Percentiles rank a stretch among this genome's conserved stretches.
Conservation (phyloP, 2,113 vertebrate species). For the Genyomyrus donnyi region DNA sequence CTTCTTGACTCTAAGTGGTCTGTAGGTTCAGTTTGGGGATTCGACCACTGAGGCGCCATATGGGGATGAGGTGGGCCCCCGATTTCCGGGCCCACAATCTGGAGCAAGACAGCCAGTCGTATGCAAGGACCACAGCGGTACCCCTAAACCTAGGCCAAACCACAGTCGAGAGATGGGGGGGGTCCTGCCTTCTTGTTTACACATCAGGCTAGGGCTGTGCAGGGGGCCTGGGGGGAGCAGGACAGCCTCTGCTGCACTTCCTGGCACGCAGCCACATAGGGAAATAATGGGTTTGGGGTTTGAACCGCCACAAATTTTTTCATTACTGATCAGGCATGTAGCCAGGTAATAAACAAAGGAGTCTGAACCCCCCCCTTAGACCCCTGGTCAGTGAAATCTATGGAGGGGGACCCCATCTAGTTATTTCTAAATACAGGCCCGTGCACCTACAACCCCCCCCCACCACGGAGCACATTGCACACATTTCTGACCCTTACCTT, state of each 20-base stretch:
- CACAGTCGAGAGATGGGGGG: neutral
- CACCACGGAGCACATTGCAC: no score
- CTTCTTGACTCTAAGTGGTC: neutral
- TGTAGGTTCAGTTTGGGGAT: neutral
- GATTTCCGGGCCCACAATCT: neutral
- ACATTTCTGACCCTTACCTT: constrained; percentile 64
- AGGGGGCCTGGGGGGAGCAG: neutral
- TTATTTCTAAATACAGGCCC: no score
- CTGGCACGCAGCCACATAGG: neutral
- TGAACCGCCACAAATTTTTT: neutral
- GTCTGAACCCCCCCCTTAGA: neutral
- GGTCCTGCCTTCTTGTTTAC: neutral
- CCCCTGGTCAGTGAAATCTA: neutral
- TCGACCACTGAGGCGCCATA: constrained; percentile 1
- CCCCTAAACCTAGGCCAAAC: neutral
- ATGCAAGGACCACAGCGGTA: neutral
- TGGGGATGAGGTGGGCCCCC: neutral
- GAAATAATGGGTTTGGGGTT: neutral
- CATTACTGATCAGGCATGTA: neutral
- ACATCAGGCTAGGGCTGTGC: neutral
- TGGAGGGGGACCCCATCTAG: neutral
- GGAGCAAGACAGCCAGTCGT: neutral
- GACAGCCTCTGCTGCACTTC: neutral
- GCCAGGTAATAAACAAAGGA: neutral
- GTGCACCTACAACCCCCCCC: no score